A percentile compares a stretch with the other conserved stretches of the same genome.
Conservation (phyloP, 2,797 vertebrate species). For the Rhinogobio ventralis region DNA sequence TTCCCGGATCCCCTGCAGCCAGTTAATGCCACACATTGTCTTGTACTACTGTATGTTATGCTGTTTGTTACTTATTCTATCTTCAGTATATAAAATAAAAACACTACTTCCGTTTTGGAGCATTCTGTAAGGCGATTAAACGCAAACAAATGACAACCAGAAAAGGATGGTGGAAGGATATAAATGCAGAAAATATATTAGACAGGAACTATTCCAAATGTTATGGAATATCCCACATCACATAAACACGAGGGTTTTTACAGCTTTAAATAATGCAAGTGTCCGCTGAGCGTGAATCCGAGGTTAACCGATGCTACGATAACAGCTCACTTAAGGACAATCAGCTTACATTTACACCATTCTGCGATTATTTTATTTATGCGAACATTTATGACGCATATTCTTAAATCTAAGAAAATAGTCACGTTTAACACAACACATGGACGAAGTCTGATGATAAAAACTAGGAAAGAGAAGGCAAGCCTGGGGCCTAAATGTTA, state of each 20-base stretch:
- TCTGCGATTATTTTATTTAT: background rate
- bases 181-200: background rate
- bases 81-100: too few species aligned
- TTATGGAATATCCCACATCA: background rate
- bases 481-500: background rate
- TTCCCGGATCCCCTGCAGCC: too few species aligned
- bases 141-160: background rate
- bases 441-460: background rate
- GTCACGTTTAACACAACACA: background rate
- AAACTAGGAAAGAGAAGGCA: background rate
- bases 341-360: too few species aligned
- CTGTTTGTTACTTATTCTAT: too few species aligned
- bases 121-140: background rate
- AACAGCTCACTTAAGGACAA: background rate
- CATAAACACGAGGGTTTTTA: rapidly evolving
- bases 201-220: background rate
- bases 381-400: background rate
- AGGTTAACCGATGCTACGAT: background rate
- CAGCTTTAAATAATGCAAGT: background rate
- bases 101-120: background rate
- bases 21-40: too few species aligned
- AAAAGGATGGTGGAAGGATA: background rate
- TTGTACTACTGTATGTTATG: too few species aligned
- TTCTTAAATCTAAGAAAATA: background rate
- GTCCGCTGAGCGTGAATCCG: background rate